Conservation (phyloP, 2,113 vertebrate species). For the Percina caprodes region DNA sequence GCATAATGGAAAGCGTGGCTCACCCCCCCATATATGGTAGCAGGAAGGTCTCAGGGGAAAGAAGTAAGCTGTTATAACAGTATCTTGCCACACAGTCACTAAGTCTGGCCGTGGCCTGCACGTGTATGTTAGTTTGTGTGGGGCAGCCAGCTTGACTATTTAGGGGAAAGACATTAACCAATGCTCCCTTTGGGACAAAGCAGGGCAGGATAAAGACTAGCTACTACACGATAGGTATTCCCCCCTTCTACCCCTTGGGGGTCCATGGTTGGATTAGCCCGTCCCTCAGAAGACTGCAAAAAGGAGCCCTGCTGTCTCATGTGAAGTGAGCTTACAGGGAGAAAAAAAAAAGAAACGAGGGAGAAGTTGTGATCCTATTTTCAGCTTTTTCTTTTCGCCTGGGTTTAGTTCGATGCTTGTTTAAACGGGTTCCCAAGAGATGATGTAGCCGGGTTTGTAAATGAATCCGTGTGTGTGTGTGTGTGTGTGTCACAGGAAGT, state of each 20-base stretch:
- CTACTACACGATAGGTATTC: constrained; percentile 48
- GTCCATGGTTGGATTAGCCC: constrained; percentile 66
- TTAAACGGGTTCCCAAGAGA: constrained; percentile 65
- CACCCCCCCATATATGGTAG: constrained; percentile 51
- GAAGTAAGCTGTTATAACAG: constrained; percentile 45
- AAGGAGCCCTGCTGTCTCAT: constrained; percentile 46
- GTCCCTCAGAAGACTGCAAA: constrained; percentile 47
- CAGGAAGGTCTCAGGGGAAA: constrained; percentile 47
- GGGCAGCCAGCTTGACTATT: constrained; percentile 57
- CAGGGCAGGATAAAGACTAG: constrained; percentile 44
- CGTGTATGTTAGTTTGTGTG: constrained; percentile 28
- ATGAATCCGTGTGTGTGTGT: constrained; percentile 36
- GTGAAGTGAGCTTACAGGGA: constrained; percentile 38
- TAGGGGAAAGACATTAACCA: constrained; percentile 54
- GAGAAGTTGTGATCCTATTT: constrained; percentile 72
- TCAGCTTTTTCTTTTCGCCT: constrained; percentile 49
- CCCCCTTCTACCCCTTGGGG: constrained; percentile 18
- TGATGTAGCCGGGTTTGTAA: constrained; percentile 45
- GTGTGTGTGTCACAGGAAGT: background rate
- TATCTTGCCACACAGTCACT: constrained; percentile 39
- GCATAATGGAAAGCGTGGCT: constrained; percentile 42
- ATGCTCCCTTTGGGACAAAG: constrained; percentile 41
- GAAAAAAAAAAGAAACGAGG: constrained; percentile 8
- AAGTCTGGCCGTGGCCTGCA: constrained; percentile 37
- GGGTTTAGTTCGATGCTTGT: constrained; percentile 53